Evolutionary conservation across 1,140 invertebrate species (phyloP), one percentile per base, ranked within the genome.

Genomic region (Stenopsyche tienmushanensis): DNA sequence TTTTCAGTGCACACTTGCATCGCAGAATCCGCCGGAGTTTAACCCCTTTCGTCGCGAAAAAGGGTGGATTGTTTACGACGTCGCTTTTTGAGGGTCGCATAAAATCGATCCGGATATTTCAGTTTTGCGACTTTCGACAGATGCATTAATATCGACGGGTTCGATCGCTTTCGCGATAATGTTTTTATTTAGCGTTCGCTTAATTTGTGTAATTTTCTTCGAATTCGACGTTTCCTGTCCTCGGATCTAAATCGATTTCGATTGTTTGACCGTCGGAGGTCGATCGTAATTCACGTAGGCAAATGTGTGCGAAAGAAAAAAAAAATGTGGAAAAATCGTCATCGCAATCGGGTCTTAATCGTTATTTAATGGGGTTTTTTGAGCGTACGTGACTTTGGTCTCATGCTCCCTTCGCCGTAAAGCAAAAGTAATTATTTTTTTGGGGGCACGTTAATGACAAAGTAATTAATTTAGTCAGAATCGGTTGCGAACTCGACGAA

Each of bases 311-410:
- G 18, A 20, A 49, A 49, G 23, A 49, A 20, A 49, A 18, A 18
- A 18, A 49, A 49, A 49, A 49, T 49, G 3, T 20, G 23, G 10
- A 15, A 17, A 17, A 49, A 49, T 20, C 18, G 18, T 20, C 10
- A 18, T 10, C 2, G n/a, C n/a, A n/a, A n/a, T n/a, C n/a, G n/a
- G n/a, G n/a, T n/a, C n/a, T 18, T 65, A 65, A 65, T 65, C 29
- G 42, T 21, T 57, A 41, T 59, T 66, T 66, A 60, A 66, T 42
- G 62, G 25, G 25, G 34, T 49, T 58, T 64, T 65, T 66, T 59
- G 29, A 49, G 44, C 26, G 15, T 62, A 66, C 65, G 65, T 66
- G 65, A 65, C 64, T 41, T 26, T 34, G 10, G 21, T 3, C 53
- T 13, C n/a, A 34, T n/a, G 26, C 26, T 47, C 18, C 26, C 25